Percentiles rank a stretch among this genome's conserved stretches.
These are phyloP conservation scores for Mungos mungo DNA, from an alignment of 2,113 vertebrate species.

Conservation along the genomic window DNA sequence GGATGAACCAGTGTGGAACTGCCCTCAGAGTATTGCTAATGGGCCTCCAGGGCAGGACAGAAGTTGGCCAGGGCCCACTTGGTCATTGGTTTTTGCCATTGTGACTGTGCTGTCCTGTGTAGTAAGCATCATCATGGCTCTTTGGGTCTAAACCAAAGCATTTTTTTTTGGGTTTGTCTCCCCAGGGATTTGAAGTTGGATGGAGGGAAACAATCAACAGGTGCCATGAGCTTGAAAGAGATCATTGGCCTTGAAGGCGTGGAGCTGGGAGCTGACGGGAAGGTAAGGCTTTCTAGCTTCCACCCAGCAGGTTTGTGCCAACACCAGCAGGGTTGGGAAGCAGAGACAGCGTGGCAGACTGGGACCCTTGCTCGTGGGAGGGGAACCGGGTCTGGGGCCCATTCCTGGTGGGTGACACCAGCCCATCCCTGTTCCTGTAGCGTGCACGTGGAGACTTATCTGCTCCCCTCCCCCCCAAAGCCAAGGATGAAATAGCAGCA, in stretches of 20 bases:
- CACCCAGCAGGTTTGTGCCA: rapidly evolving
- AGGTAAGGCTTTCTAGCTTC: constrained; percentile 87
- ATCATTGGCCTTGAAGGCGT: constrained; percentile 98
- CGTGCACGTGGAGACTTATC: background rate
- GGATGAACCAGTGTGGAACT: background rate
- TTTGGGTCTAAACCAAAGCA: background rate
- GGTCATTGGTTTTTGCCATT: background rate
- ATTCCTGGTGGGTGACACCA: rapidly evolving
- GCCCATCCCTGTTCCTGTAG: rapidly evolving
- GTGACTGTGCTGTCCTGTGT: background rate
- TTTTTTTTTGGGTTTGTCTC: constrained; percentile 75
- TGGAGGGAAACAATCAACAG: constrained; percentile 92
- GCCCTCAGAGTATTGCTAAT: background rate
- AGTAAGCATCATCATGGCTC: rapidly evolving
- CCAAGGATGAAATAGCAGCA: background rate
- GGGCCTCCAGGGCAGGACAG: background rate
- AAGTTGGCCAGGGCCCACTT: rapidly evolving
- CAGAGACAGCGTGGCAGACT: background rate
- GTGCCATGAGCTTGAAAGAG: constrained; percentile 94
- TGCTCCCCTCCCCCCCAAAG: background rate
- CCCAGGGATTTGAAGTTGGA: constrained; percentile 95
- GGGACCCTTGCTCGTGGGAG: rapidly evolving
- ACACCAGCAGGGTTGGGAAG: background rate
- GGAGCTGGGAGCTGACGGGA: constrained; percentile 97
- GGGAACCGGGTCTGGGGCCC: background rate